These are phyloP conservation scores for Echinops telfairi DNA, from an alignment of 2,113 vertebrate genomes.

Conservation along the genomic window DNA sequence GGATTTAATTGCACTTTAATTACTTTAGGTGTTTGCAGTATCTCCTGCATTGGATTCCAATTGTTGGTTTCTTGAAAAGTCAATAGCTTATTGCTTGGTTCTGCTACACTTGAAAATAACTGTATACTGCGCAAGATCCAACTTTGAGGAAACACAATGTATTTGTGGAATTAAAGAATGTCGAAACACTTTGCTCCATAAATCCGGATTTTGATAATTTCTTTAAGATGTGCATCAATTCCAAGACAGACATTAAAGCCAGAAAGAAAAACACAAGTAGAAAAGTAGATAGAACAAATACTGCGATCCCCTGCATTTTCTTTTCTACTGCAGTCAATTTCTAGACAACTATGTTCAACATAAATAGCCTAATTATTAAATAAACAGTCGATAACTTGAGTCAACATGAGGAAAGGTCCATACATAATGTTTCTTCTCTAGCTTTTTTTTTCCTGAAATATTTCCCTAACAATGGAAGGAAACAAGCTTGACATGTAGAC, in stretches of 20 bases:
- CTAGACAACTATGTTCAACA: constrained; percentile 12
- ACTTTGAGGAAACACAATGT: not conserved
- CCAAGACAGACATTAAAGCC: constrained; percentile 11
- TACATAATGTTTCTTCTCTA: not conserved
- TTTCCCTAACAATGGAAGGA: not conserved
- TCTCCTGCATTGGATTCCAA: not conserved
- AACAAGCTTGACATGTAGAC: not conserved
- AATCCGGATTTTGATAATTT: not conserved
- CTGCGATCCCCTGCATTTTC: not conserved
- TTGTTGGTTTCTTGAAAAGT: not conserved
- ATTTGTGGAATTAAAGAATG: not conserved
- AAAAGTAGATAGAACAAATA: not conserved
- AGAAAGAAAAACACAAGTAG: not conserved
- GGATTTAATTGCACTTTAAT: constrained; percentile 15
- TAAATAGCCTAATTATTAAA: not conserved
- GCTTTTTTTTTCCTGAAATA: not conserved
- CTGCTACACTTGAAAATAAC: not conserved
- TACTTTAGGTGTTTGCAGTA: not conserved
- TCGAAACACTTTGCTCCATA: not conserved
- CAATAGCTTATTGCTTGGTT: not conserved
- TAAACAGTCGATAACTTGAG: not conserved
- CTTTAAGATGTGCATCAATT: not conserved
- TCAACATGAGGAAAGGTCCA: not conserved
- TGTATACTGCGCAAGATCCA: not conserved
- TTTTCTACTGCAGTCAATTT: constrained; percentile 32